Conservation (phyloP, 1,140 invertebrate species). For the Monomorium pharaonis region DNA sequence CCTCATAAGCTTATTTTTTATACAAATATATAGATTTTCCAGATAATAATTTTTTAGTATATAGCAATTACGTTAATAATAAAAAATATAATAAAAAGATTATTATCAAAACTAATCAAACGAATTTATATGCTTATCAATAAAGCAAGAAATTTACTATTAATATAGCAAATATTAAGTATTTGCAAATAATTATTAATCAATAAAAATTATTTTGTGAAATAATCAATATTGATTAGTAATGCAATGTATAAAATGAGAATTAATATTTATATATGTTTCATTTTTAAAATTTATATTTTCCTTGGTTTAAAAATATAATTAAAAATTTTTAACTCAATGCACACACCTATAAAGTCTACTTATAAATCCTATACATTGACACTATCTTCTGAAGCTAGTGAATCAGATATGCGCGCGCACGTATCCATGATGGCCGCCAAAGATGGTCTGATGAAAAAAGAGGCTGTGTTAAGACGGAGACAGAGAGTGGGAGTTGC, state of each 20-base stretch:
- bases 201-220: not conserved
- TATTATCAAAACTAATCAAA: not conserved
- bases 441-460: slow-evolving; percentile 59
- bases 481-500: slow-evolving; percentile 57
- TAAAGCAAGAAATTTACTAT: not conserved
- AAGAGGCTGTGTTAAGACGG: slow-evolving; percentile 59
- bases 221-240: not conserved
- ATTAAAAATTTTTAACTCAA: not conserved
- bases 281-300: not conserved
- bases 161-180: not conserved
- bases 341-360: not conserved
- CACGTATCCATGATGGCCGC: slow-evolving; percentile 81
- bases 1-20: not conserved
- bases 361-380: not conserved
- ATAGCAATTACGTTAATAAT: not conserved
- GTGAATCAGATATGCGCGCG: slow-evolving; percentile 76
- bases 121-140: not conserved
- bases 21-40: not conserved
- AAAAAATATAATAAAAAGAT: not conserved
- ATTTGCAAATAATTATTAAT: not conserved
- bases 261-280: not conserved
- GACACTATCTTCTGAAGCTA: not conserved
- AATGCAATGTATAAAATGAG: not conserved
- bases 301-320: not conserved
- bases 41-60: not conserved